A percentile compares a stretch with the other conserved stretches of the same genome.
Evolutionary conservation across 1,140 invertebrate species (phyloP).

Genomic region (Aphis gossypii): DNA sequence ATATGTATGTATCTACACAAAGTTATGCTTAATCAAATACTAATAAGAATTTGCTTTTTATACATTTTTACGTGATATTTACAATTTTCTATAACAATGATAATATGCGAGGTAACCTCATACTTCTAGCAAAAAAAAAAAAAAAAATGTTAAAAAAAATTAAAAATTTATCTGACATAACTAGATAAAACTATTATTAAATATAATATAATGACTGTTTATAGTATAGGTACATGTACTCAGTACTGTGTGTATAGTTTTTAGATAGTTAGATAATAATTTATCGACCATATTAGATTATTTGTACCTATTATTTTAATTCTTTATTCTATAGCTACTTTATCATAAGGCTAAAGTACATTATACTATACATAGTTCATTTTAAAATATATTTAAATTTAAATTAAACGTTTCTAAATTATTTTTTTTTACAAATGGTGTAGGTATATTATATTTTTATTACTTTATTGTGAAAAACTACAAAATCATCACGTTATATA

Average conservation of each 20-base stretch:
- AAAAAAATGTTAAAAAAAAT: background rate
- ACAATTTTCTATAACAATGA: background rate
- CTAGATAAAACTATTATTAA: constrained; percentile 14
- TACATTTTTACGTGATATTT: background rate
- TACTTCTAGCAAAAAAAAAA: background rate
- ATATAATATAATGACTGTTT: background rate
- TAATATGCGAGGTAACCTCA: background rate
- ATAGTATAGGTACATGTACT: too few relatives aligned
- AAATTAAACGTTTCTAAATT: background rate
- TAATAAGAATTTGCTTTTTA: background rate
- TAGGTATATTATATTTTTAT: background rate
- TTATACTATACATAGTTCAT: background rate
- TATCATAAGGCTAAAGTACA: background rate
- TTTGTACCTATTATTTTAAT: background rate
- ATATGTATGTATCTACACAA: background rate
- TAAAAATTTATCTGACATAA: background rate
- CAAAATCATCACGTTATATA: background rate
- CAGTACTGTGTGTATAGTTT: background rate
- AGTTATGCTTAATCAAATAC: background rate
- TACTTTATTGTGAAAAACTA: background rate
- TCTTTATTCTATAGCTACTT: background rate
- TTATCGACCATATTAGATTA: background rate
- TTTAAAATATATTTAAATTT: background rate
- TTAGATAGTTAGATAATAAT: background rate
- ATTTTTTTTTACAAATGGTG: background rate